Conservation (phyloP, 2,888 invertebrate species). For the Spialia ferax region DNA sequence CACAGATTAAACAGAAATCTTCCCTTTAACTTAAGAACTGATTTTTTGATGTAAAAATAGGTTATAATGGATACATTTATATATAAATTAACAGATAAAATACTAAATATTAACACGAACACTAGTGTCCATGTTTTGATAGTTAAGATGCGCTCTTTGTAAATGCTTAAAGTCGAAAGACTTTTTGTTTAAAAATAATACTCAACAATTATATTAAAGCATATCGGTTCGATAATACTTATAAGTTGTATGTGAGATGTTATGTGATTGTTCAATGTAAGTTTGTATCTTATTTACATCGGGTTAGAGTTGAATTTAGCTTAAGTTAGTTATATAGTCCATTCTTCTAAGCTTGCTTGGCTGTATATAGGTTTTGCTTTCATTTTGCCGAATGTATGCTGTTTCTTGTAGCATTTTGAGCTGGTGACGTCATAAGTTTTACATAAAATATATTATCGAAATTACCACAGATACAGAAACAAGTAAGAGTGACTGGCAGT, state of each 20-base stretch:
- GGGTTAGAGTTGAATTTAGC: constrained; percentile 56
- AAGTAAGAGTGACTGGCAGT: too few relatives aligned
- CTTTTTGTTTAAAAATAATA: constrained; percentile 65
- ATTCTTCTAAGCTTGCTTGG: constrained; percentile 60
- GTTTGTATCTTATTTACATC: constrained; percentile 65
- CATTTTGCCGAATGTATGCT: constrained; percentile 52
- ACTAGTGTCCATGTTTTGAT: constrained; percentile 77
- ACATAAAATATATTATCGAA: background rate
- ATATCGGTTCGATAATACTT: constrained; percentile 73
- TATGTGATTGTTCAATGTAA: constrained; percentile 71
- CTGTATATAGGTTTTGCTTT: constrained; percentile 65
- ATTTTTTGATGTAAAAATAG: constrained; percentile 7
- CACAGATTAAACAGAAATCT: background rate
- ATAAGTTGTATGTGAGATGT: constrained; percentile 66
- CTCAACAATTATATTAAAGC: constrained; percentile 76
- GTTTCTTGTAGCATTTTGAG: constrained; percentile 9
- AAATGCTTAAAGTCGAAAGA: constrained; percentile 58
- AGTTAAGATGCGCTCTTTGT: constrained; percentile 79
- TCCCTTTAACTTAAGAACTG: constrained; percentile 4
- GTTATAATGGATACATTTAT: constrained; percentile 14
- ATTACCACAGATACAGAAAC: too few relatives aligned
- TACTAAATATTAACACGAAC: constrained; percentile 43
- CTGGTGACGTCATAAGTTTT: constrained; percentile 12
- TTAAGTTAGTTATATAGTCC: constrained; percentile 64
- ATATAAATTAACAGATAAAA: background rate